Percentiles rank a stretch among this genome's conserved stretches.
Evolutionary conservation across 53 echinoderm and acorn worm species (phyloP).

Genomic region (Holothuria leucospilota): DNA sequence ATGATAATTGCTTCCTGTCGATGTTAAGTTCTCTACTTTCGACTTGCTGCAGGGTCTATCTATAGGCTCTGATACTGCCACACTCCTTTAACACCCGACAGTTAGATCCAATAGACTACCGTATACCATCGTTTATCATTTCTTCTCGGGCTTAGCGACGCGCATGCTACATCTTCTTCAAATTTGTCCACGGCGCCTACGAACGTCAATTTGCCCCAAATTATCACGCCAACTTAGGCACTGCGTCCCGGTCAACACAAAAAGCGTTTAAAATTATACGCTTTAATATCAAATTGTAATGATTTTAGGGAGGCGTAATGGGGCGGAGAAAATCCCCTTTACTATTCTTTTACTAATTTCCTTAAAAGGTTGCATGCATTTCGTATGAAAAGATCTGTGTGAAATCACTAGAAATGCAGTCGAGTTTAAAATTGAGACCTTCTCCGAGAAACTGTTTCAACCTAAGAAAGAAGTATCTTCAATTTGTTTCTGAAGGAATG

Average conservation of each 20-base stretch:
- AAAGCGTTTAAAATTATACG: slow-evolving; percentile 47
- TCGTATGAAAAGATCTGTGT: no score
- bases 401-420: slow-evolving; percentile 1
- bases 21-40: no score
- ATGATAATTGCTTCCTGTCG: no score
- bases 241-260: slow-evolving; percentile 46
- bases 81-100: no score
- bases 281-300: slow-evolving; percentile 39
- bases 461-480: no score
- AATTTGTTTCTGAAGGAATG: no score
- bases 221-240: slow-evolving; percentile 26
- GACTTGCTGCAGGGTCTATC: no score
- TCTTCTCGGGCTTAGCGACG: slow-evolving; percentile 7
- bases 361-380: slow-evolving; percentile 12
- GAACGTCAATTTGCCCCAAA: slow-evolving; percentile 42
- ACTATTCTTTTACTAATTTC: slow-evolving; percentile 13
- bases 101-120: no score
- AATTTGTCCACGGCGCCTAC: slow-evolving; percentile 45
- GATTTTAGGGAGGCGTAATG: slow-evolving; percentile 44
- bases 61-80: no score
- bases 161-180: slow-evolving; percentile 9
- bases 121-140: no score
- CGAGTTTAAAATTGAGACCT: not conserved
- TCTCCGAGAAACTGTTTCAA: slow-evolving; percentile 8
- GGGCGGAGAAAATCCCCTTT: slow-evolving; percentile 37